A percentile compares a stretch with the other conserved stretches of the same genome.
phyloP scores from a whole-genome alignment of 2,797 vertebrate species.

The Anabacerthia variegaticeps region DNA sequence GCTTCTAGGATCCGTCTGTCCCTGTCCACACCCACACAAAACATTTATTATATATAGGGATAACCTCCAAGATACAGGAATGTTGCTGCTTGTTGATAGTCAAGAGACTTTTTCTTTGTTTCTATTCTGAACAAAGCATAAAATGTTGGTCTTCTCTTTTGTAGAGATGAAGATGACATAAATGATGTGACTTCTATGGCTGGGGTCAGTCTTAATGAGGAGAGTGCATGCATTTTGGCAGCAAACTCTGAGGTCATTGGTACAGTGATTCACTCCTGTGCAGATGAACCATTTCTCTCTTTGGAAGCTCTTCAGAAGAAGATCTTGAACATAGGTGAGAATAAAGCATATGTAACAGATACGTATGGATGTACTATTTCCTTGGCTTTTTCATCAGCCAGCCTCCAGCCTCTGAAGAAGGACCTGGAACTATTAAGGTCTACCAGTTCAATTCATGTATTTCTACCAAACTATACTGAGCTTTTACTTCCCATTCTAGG shows the following conservation, averaged over 20 bases:
- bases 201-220: conserved; percentile 84
- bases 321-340: conserved; percentile 87
- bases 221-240: conserved; percentile 80
- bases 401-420: neutral
- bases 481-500: neutral
- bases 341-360: neutral
- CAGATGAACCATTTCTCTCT: conserved; percentile 88
- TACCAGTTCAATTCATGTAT: neutral
- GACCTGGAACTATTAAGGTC: neutral
- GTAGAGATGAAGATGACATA: conserved; percentile 87
- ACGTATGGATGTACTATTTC: neutral
- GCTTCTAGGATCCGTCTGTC: neutral
- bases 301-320: conserved; percentile 75
- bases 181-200: conserved; percentile 91
- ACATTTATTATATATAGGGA: neutral
- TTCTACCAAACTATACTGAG: neutral
- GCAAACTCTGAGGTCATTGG: conserved; percentile 81
- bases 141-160: neutral
- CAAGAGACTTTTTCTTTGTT: neutral
- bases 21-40: neutral
- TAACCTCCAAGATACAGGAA: neutral
- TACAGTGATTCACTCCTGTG: conserved; percentile 85
- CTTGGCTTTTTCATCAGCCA: neutral
- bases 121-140: neutral
- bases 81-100: neutral